These are phyloP conservation scores for Helicolenus hilgendorfi DNA, from an alignment of 2,797 vertebrate genomes.

Conservation along the genomic window DNA sequence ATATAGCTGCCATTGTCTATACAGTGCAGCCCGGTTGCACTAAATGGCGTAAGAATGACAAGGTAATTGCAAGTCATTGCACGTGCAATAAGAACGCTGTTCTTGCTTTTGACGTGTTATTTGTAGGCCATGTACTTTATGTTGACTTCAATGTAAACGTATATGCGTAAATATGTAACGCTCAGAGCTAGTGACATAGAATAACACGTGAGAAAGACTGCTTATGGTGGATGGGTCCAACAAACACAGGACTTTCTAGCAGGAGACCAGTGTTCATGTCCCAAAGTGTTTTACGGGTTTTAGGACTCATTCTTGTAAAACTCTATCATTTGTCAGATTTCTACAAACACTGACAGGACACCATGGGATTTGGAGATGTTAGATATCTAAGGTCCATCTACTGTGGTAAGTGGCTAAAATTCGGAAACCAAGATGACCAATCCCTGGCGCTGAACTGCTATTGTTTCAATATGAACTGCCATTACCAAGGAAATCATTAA, in stretches of 20 bases:
- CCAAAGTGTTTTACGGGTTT: too few relatives aligned
- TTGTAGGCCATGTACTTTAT: background rate
- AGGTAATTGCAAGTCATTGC: background rate
- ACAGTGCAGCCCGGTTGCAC: background rate
- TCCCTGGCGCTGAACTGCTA: slow-evolving; percentile 23
- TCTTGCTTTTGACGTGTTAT: background rate
- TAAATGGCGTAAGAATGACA: background rate
- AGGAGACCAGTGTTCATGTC: too few relatives aligned
- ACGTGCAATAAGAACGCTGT: background rate
- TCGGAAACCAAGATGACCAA: slow-evolving; percentile 4
- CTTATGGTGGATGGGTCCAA: background rate
- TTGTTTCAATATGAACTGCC: slow-evolving; percentile 56
- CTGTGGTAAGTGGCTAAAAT: background rate
- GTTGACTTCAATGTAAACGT: background rate
- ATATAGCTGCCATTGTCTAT: background rate
- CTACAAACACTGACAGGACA: background rate
- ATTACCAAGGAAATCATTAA: slow-evolving; percentile 66
- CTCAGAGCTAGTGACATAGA: background rate
- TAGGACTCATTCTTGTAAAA: background rate
- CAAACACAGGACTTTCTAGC: too few relatives aligned
- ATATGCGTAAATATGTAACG: background rate
- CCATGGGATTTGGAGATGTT: background rate
- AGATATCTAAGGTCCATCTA: background rate
- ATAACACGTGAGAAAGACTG: background rate
- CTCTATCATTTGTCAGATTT: background rate